Conservation (phyloP, 2,888 invertebrate species). For the Brachyptera risi region DNA sequence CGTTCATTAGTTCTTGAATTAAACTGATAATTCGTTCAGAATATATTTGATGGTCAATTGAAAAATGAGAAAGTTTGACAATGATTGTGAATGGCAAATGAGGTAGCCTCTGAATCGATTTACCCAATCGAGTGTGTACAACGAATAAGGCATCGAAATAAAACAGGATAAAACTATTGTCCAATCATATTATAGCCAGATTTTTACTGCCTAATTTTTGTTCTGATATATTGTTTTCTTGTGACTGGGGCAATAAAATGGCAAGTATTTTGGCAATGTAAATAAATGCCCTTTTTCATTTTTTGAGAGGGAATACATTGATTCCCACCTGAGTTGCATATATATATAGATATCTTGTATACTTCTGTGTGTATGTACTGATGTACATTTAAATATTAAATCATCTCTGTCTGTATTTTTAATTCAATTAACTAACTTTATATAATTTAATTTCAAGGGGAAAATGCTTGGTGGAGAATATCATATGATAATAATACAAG, state of each 20-base stretch:
- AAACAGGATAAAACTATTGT: background rate
- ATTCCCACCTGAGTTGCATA: conserved; percentile 49
- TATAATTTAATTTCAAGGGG: conserved; percentile 42
- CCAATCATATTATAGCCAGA: background rate
- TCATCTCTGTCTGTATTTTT: too few species aligned
- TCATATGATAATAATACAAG: conserved; percentile 12
- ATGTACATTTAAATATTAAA: conserved; percentile 21
- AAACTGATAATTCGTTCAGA: too few species aligned
- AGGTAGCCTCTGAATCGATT: background rate
- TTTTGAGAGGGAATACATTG: conserved; percentile 1
- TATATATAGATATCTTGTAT: conserved; percentile 46
- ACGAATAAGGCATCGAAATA: background rate
- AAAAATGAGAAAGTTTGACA: too few species aligned
- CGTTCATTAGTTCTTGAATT: too few species aligned
- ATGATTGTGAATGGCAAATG: background rate
- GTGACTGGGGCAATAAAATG: conserved; percentile 13
- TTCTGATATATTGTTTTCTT: background rate
- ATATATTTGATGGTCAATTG: too few species aligned
- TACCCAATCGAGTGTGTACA: background rate
- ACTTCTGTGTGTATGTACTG: conserved; percentile 40
- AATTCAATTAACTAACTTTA: conserved; percentile 47
- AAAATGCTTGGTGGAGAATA: conserved; percentile 7
- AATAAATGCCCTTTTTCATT: conserved; percentile 4
- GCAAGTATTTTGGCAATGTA: conserved; percentile 11
- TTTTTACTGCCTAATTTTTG: background rate